Percentiles rank a stretch among this genome's conserved stretches.
Evolutionary conservation across 2,113 vertebrate species (phyloP).

Genomic region (Lophochroa leadbeateri): DNA sequence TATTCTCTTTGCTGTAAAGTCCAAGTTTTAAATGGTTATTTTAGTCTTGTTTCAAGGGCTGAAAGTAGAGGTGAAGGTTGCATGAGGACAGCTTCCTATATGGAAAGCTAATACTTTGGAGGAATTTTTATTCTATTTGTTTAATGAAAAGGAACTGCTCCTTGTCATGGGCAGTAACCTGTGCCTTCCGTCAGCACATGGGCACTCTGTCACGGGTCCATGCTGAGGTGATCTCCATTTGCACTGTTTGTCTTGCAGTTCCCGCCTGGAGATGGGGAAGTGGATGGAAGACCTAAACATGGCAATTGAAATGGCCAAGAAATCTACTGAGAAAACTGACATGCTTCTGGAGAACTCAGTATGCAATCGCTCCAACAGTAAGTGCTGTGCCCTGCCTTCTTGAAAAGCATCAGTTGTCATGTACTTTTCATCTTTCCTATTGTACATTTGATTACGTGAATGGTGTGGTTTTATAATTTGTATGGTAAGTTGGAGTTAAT

Average conservation of each 20-base stretch:
- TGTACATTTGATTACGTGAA: neutral
- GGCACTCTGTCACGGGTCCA: neutral
- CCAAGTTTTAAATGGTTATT: neutral
- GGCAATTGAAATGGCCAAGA: slow-evolving; percentile 89
- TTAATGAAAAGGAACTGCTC: neutral
- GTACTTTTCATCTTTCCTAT: neutral
- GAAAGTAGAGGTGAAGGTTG: neutral
- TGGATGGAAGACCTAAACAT: slow-evolving; percentile 91
- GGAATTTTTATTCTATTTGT: neutral
- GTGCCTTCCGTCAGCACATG: neutral
- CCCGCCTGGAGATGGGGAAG: slow-evolving; percentile 91
- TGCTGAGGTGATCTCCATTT: neutral
- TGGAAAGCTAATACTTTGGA: neutral
- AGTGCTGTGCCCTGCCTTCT: slow-evolving; percentile 50
- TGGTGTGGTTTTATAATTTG: neutral
- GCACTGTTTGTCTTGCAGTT: slow-evolving; percentile 69
- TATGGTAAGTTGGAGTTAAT: neutral
- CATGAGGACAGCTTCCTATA: neutral
- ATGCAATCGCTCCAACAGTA: slow-evolving; percentile 79
- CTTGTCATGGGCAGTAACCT: neutral
- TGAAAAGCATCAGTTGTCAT: neutral
- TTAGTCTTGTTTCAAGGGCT: neutral
- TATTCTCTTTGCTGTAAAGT: neutral
- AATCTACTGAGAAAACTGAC: slow-evolving; percentile 76
- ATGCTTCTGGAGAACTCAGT: slow-evolving; percentile 72